Base-by-base conservation (phyloP, 2,113 vertebrate species). In the Paralichthys olivaceus region DNA sequence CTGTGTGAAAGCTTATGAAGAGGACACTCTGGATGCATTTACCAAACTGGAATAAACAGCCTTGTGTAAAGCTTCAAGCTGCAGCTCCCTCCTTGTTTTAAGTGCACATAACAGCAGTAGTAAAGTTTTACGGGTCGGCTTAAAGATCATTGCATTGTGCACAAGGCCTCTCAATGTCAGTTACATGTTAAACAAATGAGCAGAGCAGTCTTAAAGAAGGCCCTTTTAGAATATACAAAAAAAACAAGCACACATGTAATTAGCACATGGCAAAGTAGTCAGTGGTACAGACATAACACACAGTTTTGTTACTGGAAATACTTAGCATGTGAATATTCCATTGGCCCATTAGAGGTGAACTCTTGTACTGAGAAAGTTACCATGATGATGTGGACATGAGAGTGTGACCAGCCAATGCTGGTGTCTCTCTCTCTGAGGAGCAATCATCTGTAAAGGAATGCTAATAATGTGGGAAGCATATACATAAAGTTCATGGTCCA, bases 71-170 rank as follows among this genome's bases (percentile, higher is more conserved):
- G 53, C 81, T 79, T 57, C 53, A 80, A 65, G 84, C 87, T 61
- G 75, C 77, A 80, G 57, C 57, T 51, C 25, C 75, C 75, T 83
- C 72, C 81, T 75, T 74, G 22, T 55, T 90, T 90, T 90, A 92
- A 92, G 84, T 88, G 87, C 89, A 90, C 86, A 81, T 93, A 91
- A 93, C 89, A 80, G 83, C 75, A 68, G 88, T 77, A 83, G 90
- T 94, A 93, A 93, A 93, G 70, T 90, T 92, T 93, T 91, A 93
- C 90, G 91, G 84, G 89, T 91, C 43, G 22, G 68, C 84, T 79
- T 86, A 72, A 75, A 92, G 86, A 92, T 90, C 89, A 90, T 92
- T 92, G 90, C 76, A 56, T 79, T 47, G 75, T 72, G 73, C 80
- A 77, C 47, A 75, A 83, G 70, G 75, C 73, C 80, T 77, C 74